A percentile compares a stretch with the other conserved stretches of the same genome.
These are phyloP conservation scores for Halcyon smyrnensis DNA, from an alignment of 2,797 vertebrate species.

Conservation along the genomic window DNA sequence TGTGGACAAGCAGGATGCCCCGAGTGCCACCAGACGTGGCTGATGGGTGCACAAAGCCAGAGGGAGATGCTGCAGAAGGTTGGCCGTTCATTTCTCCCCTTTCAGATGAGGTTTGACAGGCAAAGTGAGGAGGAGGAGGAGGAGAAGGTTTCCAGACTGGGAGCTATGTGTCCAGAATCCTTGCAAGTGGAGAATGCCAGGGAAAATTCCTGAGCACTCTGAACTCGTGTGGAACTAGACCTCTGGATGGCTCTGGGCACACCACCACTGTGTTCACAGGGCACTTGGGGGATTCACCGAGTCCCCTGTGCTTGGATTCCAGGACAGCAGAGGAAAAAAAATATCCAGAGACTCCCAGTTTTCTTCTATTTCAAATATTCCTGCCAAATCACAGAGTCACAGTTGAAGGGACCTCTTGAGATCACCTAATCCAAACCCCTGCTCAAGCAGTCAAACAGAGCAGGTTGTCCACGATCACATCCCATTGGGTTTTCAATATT, in stretches of 20 bases:
- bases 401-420: neutral
- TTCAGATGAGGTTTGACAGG: neutral
- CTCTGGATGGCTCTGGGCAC: neutral
- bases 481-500: neutral
- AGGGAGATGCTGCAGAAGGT: neutral
- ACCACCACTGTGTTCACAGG: neutral
- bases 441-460: neutral
- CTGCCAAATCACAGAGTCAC: neutral
- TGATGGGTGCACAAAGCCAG: neutral
- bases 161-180: neutral
- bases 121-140: neutral
- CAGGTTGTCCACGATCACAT: neutral
- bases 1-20: accelerated
- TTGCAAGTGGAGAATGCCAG: neutral
- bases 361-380: neutral
- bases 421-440: neutral
- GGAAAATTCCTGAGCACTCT: neutral
- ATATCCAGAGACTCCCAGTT: neutral
- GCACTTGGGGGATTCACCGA: accelerated
- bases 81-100: accelerated
- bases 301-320: neutral
- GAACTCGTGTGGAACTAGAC: neutral
- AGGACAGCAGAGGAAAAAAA: neutral
- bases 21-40: neutral
- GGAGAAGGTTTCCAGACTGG: neutral